Percentiles rank a stretch among this genome's conserved stretches.
Evolutionary conservation across 2,797 vertebrate species (phyloP).

Genomic region (Clarias pachynema): DNA sequence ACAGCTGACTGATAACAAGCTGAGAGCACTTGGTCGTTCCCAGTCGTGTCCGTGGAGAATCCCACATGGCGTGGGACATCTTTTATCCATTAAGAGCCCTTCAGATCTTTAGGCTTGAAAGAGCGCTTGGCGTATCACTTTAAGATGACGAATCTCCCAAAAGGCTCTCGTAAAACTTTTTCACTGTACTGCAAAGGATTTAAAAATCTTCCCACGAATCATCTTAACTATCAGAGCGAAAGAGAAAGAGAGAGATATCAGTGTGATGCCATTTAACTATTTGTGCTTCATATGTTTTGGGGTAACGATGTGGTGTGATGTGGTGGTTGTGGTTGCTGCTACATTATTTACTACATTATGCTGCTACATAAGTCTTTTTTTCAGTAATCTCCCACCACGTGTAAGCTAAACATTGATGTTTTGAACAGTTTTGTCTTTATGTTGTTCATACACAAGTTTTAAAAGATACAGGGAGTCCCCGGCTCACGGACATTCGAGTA

Average conservation of each 20-base stretch:
- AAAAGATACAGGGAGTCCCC: background rate
- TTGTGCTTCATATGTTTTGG: background rate
- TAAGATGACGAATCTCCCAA: background rate
- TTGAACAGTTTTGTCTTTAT: background rate
- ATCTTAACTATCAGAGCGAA: too few species aligned
- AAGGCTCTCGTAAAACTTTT: background rate
- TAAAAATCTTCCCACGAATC: background rate
- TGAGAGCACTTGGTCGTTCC: background rate
- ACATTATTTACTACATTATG: background rate
- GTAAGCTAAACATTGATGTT: background rate
- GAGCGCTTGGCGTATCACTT: background rate
- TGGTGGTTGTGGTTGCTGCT: background rate
- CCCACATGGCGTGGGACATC: background rate
- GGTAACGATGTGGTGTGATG: too few species aligned
- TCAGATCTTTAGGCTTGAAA: background rate
- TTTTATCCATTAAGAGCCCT: slow-evolving; percentile 14
- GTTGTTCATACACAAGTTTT: background rate
- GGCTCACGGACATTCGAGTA: too few species aligned
- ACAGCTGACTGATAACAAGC: slow-evolving; percentile 17
- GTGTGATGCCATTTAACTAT: background rate
- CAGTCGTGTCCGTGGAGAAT: background rate
- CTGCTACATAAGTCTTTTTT: background rate
- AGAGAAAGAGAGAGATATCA: background rate
- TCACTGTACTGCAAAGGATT: background rate
- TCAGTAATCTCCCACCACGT: background rate